A percentile compares a stretch with the other conserved stretches of the same genome.
Conservation (phyloP, 2,113 vertebrate species). For the Xyliphius kryptos region DNA sequence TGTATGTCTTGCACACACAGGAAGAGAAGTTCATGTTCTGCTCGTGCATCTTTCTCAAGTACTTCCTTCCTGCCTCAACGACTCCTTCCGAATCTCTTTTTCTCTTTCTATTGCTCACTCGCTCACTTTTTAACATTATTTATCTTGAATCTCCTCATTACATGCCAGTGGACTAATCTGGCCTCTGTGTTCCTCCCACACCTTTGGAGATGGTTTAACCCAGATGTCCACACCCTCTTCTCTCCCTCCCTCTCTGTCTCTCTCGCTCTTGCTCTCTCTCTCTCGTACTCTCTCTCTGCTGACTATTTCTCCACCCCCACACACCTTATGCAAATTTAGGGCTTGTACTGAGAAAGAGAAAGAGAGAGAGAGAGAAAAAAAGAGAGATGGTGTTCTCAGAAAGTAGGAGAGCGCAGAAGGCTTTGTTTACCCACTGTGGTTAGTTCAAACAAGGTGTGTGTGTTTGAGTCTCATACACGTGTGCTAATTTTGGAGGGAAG, state of each 20-base stretch:
- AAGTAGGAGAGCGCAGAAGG: constrained; percentile 52
- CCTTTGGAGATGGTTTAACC: constrained; percentile 63
- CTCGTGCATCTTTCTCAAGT: constrained; percentile 49
- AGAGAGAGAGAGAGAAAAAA: constrained; percentile 34
- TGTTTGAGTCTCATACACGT: no score
- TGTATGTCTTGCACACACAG: no score
- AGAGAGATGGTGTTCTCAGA: no score
- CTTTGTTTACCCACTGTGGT: constrained; percentile 63
- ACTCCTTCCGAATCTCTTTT: constrained; percentile 19
- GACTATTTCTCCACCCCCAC: constrained; percentile 58
- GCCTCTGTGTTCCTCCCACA: constrained; percentile 47
- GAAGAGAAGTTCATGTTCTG: constrained; percentile 39
- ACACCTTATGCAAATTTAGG: constrained; percentile 72
- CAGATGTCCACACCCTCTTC: constrained; percentile 52
- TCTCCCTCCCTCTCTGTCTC: constrained; percentile 14
- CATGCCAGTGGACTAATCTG: no score
- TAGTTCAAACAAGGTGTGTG: constrained; percentile 47
- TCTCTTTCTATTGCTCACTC: constrained; percentile 23
- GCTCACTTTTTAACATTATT: constrained; percentile 20
- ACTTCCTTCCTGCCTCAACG: constrained; percentile 64
- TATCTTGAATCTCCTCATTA: constrained; percentile 43
- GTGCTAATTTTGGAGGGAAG: no score
- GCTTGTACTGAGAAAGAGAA: constrained; percentile 50
- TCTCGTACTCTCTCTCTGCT: constrained; percentile 19
- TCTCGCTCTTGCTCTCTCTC: constrained; percentile 26